These are phyloP conservation scores for Dicerorhinus sumatrensis DNA, from an alignment of 2,113 vertebrate genomes.

Conservation along the genomic window DNA sequence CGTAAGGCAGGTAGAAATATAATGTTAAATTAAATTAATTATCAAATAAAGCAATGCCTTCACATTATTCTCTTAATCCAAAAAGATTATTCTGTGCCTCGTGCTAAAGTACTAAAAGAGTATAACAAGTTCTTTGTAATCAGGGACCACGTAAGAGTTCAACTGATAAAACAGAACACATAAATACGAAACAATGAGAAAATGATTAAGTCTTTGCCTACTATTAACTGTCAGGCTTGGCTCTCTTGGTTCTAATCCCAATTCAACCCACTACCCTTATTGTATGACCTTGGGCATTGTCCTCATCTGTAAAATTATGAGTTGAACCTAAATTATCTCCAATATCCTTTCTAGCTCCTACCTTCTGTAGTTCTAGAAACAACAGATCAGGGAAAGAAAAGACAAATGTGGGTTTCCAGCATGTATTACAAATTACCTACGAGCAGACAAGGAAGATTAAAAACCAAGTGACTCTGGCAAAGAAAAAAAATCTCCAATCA, in stretches of 20 bases:
- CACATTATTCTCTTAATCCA: neutral
- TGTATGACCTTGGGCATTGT: neutral
- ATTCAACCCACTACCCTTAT: neutral
- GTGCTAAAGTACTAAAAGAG: neutral
- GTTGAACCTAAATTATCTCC: conserved; percentile 9
- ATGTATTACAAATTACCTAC: neutral
- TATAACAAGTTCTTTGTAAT: neutral
- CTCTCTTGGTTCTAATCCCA: neutral
- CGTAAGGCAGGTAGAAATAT: neutral
- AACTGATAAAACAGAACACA: neutral
- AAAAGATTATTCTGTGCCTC: neutral
- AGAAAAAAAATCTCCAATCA: neutral
- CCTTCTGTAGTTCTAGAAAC: neutral
- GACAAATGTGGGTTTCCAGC: neutral
- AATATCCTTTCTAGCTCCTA: conserved; percentile 20
- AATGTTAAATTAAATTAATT: conserved; percentile 28
- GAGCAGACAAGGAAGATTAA: neutral
- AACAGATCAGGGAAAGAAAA: neutral
- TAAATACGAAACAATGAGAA: neutral
- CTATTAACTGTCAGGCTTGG: neutral
- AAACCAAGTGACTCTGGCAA: neutral
- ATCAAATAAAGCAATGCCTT: conserved; percentile 24
- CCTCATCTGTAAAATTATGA: neutral
- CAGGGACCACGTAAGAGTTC: neutral
- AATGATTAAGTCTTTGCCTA: neutral